Conservation (phyloP, 2,113 vertebrate genomes). For the Silurus glanis region DNA sequence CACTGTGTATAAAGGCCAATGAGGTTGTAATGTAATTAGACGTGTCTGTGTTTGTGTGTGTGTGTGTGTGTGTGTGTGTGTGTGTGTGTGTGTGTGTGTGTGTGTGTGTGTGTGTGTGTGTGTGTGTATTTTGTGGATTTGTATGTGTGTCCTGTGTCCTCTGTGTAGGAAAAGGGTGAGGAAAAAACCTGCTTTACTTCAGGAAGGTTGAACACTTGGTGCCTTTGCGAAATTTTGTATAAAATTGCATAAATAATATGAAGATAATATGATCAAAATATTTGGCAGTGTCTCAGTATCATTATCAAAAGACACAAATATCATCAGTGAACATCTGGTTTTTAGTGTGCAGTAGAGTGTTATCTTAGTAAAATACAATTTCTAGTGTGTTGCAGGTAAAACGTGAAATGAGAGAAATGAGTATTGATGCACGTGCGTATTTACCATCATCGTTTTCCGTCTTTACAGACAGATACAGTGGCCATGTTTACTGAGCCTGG, state of each 20-base stretch:
- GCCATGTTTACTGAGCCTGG: background rate
- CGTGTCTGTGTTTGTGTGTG: background rate
- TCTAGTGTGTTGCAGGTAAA: no score
- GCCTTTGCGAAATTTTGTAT: background rate
- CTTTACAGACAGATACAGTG: background rate
- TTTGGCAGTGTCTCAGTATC: background rate
- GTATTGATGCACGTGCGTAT: background rate
- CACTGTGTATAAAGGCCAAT: conserved; percentile 33
- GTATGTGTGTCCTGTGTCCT: background rate
- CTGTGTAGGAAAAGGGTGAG: background rate
- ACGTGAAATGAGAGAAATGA: background rate
- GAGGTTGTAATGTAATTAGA: conserved; percentile 39
- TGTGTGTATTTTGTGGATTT: no score
- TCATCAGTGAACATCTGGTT: background rate
- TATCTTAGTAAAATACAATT: background rate
- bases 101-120: background rate
- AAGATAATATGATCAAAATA: background rate
- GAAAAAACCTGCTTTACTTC: background rate
- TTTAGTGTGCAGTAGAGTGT: background rate
- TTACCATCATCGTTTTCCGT: background rate
- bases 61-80: background rate
- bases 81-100: conserved; percentile 9
- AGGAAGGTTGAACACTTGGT: background rate
- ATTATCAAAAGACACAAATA: background rate
- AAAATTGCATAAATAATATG: background rate